Percentiles rank a stretch among this genome's conserved stretches.
phyloP scores from a whole-genome alignment of 1,140 invertebrate species.

The Euwallacea fornicatus region DNA sequence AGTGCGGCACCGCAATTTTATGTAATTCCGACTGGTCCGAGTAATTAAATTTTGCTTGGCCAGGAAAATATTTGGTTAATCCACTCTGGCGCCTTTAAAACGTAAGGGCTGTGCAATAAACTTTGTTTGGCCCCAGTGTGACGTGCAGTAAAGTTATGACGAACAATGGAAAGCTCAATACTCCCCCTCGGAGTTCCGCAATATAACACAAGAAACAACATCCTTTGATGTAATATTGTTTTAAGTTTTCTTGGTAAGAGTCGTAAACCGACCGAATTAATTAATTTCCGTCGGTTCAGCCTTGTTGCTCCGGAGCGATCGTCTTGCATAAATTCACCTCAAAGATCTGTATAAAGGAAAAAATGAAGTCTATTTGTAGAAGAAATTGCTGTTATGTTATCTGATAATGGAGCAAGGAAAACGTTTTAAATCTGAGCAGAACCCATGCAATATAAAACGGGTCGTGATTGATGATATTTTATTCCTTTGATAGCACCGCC shows the following conservation, averaged over 20 bases:
- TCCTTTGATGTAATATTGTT: not conserved
- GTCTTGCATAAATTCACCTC: conserved; percentile 6
- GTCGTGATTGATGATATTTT: conserved; percentile 20
- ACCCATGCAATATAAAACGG: conserved; percentile 10
- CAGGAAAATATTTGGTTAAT: not conserved
- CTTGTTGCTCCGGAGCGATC: not conserved
- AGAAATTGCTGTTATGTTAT: conserved; percentile 23
- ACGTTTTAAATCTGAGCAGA: conserved; percentile 16
- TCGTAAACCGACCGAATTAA: not conserved
- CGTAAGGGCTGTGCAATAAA: not conserved
- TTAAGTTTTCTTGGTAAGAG: not conserved
- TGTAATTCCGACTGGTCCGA: not conserved
- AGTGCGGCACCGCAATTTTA: not conserved
- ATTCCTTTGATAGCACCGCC: conserved; percentile 8
- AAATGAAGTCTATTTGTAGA: conserved; percentile 11
- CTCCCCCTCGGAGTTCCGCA: not conserved
- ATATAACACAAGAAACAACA: not conserved
- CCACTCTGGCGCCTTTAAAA: not conserved
- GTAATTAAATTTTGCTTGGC: conserved; percentile 4
- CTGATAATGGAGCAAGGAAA: conserved; percentile 15
- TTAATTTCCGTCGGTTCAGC: not conserved
- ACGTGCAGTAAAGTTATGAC: not conserved
- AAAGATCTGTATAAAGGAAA: conserved; percentile 10
- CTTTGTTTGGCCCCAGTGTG: not conserved
- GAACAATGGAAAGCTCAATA: not conserved